Evolutionary conservation across 64 coral and sea anemone genomes (phyloP), one percentile per base, ranked within the genome.

Genomic region (Montipora cactus): DNA sequence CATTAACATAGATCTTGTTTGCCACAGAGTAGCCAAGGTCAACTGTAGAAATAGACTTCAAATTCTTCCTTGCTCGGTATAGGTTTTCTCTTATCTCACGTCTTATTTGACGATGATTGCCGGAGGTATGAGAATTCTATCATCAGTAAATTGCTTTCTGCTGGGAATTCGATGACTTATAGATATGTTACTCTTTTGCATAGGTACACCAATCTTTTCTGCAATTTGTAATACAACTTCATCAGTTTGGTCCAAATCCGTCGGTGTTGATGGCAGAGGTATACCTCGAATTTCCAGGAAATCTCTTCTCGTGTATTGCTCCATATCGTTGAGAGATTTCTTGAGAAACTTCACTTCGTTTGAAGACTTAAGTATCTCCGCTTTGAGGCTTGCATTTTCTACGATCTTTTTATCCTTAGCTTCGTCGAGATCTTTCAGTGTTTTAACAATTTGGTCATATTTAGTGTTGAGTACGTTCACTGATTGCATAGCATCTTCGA

Each of bases 91-190:
- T 55, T 55, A 2, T 55, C 52, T 55, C 52, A 21, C 49, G 78
- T 55, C 12, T 55, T 19, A 79, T 22, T 79, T 79, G 15, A 55
- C 78, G 5, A 79, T 79, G 1, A 79, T 7, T 7, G 78, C 49
- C 14, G 49, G 78, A 55, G 52, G 52, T 55, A 55, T 55, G 52
- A 2, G 52, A 55, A 55, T 50, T 47, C 44, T 10, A 22, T 57
- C 15, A 16, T 48, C 49, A 55, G 52, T 55, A 55, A 55, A 55
- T 55, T 55, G 52, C 52, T 55, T 79, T 53, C 47, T 55, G n/a
- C 77, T 79, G 13, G 48, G 77, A 55, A 79, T 79, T 79, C 77
- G 78, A 55, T 79, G 78, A 55, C 78, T 79, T 20, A 20, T 57
- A n/a, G 49, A 79, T 50, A 79, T 79, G n/a, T 79, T 47, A 16